These are phyloP conservation scores for Halocaridina rubra DNA, from an alignment of 2,888 invertebrate genomes.

Conservation along the genomic window DNA sequence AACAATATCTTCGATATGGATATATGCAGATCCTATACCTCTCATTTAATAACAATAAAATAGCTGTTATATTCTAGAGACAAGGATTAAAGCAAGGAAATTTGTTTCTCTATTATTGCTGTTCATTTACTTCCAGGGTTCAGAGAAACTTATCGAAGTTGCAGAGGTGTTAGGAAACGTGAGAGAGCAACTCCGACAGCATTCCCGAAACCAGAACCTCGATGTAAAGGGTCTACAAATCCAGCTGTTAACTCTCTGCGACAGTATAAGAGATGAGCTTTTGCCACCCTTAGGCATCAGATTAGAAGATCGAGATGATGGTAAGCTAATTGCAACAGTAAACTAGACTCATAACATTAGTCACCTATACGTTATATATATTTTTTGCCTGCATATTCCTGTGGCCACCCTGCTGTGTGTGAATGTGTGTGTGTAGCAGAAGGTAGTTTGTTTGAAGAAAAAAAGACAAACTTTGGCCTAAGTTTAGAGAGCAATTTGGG, in stretches of 20 bases:
- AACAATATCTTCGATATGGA: no score
- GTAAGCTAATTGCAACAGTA: not conserved
- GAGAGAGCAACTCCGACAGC: constrained; percentile 70
- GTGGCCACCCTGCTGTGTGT: no score
- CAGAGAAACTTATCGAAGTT: constrained; percentile 23
- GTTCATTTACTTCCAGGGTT: not conserved
- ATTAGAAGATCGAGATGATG: constrained; percentile 89
- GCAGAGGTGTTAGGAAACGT: constrained; percentile 51
- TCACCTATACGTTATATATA: not conserved
- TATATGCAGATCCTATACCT: no score
- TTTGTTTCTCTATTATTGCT: no score
- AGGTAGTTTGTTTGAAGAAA: no score
- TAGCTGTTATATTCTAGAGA: no score
- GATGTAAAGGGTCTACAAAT: constrained; percentile 76
- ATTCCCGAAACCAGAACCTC: constrained; percentile 85
- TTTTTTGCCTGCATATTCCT: no score
- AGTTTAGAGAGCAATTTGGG: no score
- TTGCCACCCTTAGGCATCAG: constrained; percentile 93
- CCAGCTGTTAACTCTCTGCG: constrained; percentile 86
- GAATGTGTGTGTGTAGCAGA: no score
- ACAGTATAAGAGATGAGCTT: constrained; percentile 84
- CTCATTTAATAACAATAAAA: no score
- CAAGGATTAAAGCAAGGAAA: no score
- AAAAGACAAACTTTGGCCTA: no score
- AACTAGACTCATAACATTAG: not conserved